Base-by-base conservation (phyloP, 2,888 invertebrate species). In the Andricus curvator region DNA sequence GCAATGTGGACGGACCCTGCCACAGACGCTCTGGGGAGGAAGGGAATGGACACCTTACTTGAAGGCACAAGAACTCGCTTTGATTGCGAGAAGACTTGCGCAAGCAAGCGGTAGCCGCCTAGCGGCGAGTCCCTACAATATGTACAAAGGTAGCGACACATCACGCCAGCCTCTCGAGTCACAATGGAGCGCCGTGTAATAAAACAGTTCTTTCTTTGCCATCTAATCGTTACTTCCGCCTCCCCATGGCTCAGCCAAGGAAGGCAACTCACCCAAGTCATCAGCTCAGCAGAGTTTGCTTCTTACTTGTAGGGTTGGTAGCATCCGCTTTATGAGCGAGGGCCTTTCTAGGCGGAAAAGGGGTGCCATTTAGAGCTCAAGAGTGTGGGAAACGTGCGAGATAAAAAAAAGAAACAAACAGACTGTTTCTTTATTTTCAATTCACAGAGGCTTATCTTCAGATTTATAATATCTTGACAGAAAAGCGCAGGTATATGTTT, bases 101-200 rank as follows among this genome's bases (percentile, higher is more conserved):
- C n/a, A n/a, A n/a, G n/a, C n/a, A n/a, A n/a, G n/a, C n/a, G n/a
- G n/a, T n/a, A n/a, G n/a, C n/a, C n/a, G n/a, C n/a, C n/a, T n/a
- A n/a, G n/a, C n/a, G n/a, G n/a, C n/a, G n/a, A n/a, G n/a, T n/a
- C n/a, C 81, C 95, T 97, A 78, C 95, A 95, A 87, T 97, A 81
- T 96, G 96, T 95, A 95, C 93, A 95, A 96, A 89, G 95, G 96
- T 89, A 94, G 94, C 78, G 92, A 92, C 4, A 85, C 87, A 91
- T 90, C 91, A 89, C 90, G 89, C 88, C 88, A 90, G 89, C 86
- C 81, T 86, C 88, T 80, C 84, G 20, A 48, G 79, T 84, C 85
- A 90, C 90, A 90, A 91, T 91, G 86, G 88, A 86, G 86, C 85
- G 83, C 86, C 86, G 88, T 85, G 87, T 88, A 90, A 92, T 90